Conservation (phyloP, 2,113 vertebrate species). For the Noturus placidus region DNA sequence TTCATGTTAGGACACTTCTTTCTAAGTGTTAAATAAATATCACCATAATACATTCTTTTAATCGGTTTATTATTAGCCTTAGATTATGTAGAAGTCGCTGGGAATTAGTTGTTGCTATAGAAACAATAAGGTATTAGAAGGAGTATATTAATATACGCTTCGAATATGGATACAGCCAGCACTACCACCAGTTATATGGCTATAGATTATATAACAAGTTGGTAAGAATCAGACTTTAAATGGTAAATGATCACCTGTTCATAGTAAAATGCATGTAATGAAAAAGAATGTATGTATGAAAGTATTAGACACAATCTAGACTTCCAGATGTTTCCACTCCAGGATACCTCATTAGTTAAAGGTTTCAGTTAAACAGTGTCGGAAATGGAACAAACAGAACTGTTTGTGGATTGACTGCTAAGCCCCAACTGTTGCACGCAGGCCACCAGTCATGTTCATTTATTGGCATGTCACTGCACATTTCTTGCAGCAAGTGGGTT, state of each 20-base stretch:
- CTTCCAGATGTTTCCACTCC: conserved; percentile 7
- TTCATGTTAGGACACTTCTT: background rate
- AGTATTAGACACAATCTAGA: background rate
- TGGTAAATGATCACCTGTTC: background rate
- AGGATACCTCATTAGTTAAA: conserved; percentile 11
- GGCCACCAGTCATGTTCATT: background rate
- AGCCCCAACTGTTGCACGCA: background rate
- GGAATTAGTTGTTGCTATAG: background rate
- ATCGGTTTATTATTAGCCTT: background rate
- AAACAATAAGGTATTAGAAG: background rate
- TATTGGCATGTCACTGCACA: background rate
- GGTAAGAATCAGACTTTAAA: background rate
- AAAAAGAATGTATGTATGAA: background rate
- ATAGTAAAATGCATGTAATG: background rate
- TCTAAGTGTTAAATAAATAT: background rate
- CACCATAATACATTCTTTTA: background rate
- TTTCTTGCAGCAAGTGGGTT: background rate
- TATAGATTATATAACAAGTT: background rate
- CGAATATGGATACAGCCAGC: background rate
- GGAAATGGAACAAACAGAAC: conserved; percentile 4
- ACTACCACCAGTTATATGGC: background rate
- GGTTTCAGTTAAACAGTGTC: background rate
- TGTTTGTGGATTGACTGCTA: conserved; percentile 19
- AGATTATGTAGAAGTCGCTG: background rate
- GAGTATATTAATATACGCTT: background rate